phyloP scores from a whole-genome alignment of 2,888 invertebrate genomes.

The Caenorhabditis angaria region DNA sequence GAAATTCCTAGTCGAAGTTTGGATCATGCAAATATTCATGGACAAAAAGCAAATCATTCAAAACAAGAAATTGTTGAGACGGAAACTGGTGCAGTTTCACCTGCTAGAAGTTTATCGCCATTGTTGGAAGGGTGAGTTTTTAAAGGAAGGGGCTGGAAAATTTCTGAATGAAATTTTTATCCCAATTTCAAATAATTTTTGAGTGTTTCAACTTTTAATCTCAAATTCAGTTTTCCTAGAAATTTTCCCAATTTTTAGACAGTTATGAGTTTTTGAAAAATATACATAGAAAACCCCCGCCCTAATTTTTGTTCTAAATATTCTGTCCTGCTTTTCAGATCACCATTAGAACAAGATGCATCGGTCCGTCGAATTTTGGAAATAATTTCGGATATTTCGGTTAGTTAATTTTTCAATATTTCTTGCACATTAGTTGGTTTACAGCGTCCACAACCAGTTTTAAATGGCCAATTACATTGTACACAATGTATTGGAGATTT shows the following conservation, averaged over 20 bases:
- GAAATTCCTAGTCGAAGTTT: slow-evolving; percentile 19
- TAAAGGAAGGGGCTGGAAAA: neutral
- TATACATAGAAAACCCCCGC: neutral
- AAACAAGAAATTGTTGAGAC: slow-evolving; percentile 5
- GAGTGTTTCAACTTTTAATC: no score
- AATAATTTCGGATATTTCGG: slow-evolving; percentile 46
- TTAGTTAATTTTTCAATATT: slow-evolving; percentile 21
- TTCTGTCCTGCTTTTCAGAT: slow-evolving; percentile 2
- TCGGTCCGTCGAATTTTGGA: slow-evolving; percentile 41
- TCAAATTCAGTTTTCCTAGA: no score
- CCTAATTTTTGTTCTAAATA: neutral
- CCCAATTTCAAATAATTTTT: no score
- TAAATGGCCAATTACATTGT: slow-evolving; percentile 61
- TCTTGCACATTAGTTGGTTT: slow-evolving; percentile 7
- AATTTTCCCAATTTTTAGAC: no score
- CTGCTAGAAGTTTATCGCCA: slow-evolving; percentile 1
- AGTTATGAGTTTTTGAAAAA: no score
- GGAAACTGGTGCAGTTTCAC: neutral
- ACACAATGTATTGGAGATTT: slow-evolving; percentile 67
- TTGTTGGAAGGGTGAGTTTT: neutral
- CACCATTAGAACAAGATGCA: slow-evolving; percentile 14
- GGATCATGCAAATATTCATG: neutral
- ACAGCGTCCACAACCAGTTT: slow-evolving; percentile 35
- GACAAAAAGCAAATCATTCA: neutral
- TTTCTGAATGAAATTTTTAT: neutral